Evolutionary conservation across 2,888 invertebrate genomes (phyloP).

Genomic region (Liodrosophila aerea): DNA sequence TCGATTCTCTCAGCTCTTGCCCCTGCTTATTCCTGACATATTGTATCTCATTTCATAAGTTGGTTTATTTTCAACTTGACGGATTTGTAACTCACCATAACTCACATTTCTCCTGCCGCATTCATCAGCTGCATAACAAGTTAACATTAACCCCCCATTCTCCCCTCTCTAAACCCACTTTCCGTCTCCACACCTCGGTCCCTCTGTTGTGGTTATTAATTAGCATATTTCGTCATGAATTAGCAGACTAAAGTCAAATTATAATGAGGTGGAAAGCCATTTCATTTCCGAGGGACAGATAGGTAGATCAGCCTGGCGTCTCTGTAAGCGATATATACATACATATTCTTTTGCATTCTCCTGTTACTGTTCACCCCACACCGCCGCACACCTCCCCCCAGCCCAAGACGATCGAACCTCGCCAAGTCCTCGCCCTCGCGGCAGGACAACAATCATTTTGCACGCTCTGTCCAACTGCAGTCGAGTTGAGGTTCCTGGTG

Average conservation of each 20-base stretch:
- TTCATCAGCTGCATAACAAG: slow-evolving; percentile 29
- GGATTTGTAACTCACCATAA: slow-evolving; percentile 4
- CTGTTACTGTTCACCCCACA: slow-evolving; percentile 8
- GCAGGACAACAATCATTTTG: slow-evolving; percentile 67
- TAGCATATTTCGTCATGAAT: slow-evolving; percentile 69
- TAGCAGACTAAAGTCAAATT: slow-evolving; percentile 48
- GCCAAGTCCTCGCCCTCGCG: slow-evolving; percentile 15
- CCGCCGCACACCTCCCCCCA: not conserved
- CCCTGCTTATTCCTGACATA: no score
- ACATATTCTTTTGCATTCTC: not conserved
- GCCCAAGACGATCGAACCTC: not conserved
- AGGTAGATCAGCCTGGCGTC: slow-evolving; percentile 17
- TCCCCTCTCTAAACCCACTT: not conserved
- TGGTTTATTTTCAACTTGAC: no score
- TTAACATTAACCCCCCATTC: not conserved
- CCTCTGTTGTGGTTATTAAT: slow-evolving; percentile 48
- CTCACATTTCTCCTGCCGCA: slow-evolving; percentile 6
- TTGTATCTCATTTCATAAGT: no score
- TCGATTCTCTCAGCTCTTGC: no score
- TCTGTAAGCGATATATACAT: slow-evolving; percentile 40
- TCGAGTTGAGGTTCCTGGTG: slow-evolving; percentile 25
- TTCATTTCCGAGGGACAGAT: slow-evolving; percentile 6
- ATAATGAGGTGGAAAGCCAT: slow-evolving; percentile 63
- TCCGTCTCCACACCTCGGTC: not conserved
- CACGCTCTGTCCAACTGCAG: slow-evolving; percentile 43